Conservation (phyloP, 2,113 vertebrate species). For the Hucho hucho region DNA sequence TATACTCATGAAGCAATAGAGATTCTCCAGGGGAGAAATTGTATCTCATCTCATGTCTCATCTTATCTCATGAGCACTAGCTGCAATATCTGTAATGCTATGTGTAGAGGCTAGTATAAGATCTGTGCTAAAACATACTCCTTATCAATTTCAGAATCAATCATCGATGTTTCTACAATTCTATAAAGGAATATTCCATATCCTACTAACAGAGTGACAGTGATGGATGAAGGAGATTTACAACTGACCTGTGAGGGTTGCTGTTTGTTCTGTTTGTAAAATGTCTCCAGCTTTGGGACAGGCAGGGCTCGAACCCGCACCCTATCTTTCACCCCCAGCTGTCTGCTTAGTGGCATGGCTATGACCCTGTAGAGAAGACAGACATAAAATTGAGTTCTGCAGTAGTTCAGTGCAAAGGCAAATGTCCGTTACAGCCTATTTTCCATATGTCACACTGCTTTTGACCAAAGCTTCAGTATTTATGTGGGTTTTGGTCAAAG, state of each 20-base stretch:
- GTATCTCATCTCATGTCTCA: no score
- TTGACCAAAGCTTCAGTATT: not conserved
- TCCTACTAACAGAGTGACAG: not conserved
- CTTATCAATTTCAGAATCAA: no score
- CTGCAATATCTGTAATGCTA: no score
- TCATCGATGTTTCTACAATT: no score
- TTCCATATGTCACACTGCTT: not conserved
- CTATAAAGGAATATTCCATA: no score
- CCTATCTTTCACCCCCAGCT: slow-evolving; percentile 79
- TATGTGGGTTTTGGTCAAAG: no score
- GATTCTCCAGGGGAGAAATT: not conserved
- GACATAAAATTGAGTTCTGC: not conserved
- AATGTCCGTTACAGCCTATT: not conserved
- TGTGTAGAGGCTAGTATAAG: no score
- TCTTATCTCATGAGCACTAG: no score
- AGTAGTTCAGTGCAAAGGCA: no score
- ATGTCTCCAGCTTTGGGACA: slow-evolving; percentile 75
- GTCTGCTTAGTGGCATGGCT: slow-evolving; percentile 76
- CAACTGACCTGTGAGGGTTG: slow-evolving; percentile 74
- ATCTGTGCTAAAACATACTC: no score
- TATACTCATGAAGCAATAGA: not conserved
- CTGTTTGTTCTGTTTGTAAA: slow-evolving; percentile 68
- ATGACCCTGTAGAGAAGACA: slow-evolving; percentile 66
- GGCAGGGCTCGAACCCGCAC: slow-evolving; percentile 62
- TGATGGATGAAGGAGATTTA: not conserved